Evolutionary conservation across 2,113 vertebrate genomes (phyloP).

Genomic region (Anser brachyrhynchus): DNA sequence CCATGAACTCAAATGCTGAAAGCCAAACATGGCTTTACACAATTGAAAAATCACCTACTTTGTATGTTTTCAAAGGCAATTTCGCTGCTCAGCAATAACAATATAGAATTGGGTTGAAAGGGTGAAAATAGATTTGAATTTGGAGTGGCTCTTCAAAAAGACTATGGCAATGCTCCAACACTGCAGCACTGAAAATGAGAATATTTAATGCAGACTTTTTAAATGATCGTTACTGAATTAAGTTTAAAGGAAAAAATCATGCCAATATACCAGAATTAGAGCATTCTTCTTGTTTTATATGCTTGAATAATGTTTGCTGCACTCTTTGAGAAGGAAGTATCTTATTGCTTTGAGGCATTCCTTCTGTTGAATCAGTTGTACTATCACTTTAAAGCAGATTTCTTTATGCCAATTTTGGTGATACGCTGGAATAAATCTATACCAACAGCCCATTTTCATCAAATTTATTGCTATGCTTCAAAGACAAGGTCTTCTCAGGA

Average conservation of each 20-base stretch:
- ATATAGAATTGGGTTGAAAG: slow-evolving; percentile 42
- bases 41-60: slow-evolving; percentile 62
- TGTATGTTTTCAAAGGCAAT: slow-evolving; percentile 49
- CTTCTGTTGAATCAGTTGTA: neutral
- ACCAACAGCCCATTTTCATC: neutral
- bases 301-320: neutral
- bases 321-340: neutral
- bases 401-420: neutral
- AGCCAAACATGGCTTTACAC: slow-evolving; percentile 31
- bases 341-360: neutral
- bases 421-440: neutral
- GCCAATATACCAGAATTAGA: neutral
- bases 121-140: slow-evolving; percentile 22
- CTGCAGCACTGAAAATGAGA: neutral
- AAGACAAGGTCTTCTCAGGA: neutral
- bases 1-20: slow-evolving; percentile 11
- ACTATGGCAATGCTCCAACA: neutral
- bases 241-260: neutral
- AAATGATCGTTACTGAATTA: neutral
- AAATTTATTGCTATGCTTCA: neutral
- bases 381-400: neutral
- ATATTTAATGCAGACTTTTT: neutral
- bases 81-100: slow-evolving; percentile 18
- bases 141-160: slow-evolving; percentile 21
- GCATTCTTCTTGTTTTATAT: neutral